A percentile compares a stretch with the other conserved stretches of the same genome.
Conservation (phyloP, 2,888 invertebrate genomes). For the Eristalis arbustorum region DNA sequence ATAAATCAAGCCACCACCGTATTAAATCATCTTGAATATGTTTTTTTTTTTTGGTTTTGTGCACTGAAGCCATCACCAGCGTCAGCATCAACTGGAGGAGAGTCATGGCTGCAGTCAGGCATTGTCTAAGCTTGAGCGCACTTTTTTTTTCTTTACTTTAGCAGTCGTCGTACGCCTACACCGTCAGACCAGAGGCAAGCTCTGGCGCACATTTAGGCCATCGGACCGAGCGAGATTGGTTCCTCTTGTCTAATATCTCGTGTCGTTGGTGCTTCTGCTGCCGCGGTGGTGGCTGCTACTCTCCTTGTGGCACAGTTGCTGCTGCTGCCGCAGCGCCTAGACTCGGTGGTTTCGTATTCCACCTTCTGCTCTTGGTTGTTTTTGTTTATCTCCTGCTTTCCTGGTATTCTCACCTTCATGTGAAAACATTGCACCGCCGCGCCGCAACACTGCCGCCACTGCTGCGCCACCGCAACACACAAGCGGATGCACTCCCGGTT, state of each 20-base stretch:
- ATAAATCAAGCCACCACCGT: conserved; percentile 64
- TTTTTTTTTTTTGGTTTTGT: too few relatives aligned
- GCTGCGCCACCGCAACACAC: not conserved
- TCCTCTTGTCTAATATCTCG: conserved; percentile 52
- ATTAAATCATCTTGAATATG: conserved; percentile 69
- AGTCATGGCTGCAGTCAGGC: conserved; percentile 53
- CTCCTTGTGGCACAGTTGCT: conserved; percentile 37
- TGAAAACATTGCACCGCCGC: conserved; percentile 53
- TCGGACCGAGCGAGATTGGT: conserved; percentile 53
- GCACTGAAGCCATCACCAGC: conserved; percentile 64
- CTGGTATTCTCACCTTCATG: conserved; percentile 63
- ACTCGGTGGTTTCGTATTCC: conserved; percentile 21
- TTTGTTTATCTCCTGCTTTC: conserved; percentile 12
- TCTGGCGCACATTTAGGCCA: conserved; percentile 68
- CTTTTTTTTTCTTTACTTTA: conserved; percentile 27
- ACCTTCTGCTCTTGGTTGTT: not conserved
- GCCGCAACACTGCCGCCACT: not conserved
- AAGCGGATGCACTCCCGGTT: not conserved
- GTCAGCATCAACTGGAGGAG: not conserved
- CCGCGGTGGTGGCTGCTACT: conserved; percentile 14
- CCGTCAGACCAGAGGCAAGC: conserved; percentile 41
- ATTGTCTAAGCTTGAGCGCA: conserved; percentile 53
- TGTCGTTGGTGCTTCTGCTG: conserved; percentile 42
- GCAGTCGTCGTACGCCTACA: conserved; percentile 58
- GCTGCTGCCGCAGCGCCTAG: conserved; percentile 30